Percentiles rank a stretch among this genome's conserved stretches.
Conservation (phyloP, 2,797 vertebrate genomes). For the Chrysocyon brachyurus region DNA sequence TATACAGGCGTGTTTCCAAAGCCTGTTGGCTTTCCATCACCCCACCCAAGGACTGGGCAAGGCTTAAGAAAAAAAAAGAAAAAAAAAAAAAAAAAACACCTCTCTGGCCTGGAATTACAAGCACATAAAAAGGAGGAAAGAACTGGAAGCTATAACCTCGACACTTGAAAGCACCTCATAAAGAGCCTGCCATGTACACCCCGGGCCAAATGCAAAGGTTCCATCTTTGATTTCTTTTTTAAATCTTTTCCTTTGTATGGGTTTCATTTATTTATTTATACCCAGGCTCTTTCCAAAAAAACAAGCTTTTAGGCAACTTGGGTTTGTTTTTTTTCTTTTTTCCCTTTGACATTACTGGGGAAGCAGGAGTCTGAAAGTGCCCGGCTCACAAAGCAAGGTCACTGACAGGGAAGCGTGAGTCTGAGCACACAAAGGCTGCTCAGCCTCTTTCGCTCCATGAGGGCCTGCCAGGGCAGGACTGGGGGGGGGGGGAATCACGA, state of each 20-base stretch:
- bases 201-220: not conserved
- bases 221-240: not conserved
- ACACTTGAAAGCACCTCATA: rapidly evolving
- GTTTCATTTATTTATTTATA: conserved; percentile 35
- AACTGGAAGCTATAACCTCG: not conserved
- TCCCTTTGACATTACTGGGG: not conserved
- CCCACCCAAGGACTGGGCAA: not conserved
- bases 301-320: not conserved
- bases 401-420: too few species aligned
- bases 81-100: not conserved
- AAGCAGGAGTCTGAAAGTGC: not conserved
- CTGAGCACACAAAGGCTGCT: not conserved
- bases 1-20: rapidly evolving
- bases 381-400: not conserved
- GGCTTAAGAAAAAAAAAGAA: not conserved
- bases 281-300: not conserved
- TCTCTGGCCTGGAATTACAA: not conserved
- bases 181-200: not conserved
- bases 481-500: rapidly evolving
- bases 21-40: rapidly evolving
- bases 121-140: not conserved
- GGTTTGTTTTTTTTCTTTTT: not conserved
- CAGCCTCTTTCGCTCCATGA: rapidly evolving
- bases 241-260: not conserved
- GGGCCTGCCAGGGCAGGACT: not conserved